Evolutionary conservation across 1,140 invertebrate species (phyloP).

Genomic region (Penaeus indicus): DNA sequence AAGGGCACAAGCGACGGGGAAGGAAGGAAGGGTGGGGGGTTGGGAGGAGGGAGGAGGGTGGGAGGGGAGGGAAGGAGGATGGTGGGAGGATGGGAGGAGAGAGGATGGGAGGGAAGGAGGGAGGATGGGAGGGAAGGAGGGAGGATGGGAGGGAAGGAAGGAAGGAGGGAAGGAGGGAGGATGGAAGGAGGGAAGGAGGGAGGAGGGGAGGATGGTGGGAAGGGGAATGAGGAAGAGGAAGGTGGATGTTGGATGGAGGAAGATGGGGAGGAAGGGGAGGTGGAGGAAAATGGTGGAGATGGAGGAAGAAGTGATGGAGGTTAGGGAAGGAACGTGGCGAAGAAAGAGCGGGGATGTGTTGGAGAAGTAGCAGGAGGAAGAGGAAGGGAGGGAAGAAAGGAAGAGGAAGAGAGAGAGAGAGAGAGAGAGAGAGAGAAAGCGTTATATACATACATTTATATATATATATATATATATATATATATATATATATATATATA

Average conservation of each 20-base stretch:
- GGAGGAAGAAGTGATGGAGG: not conserved
- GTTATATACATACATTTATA: too few species aligned
- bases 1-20: slow-evolving; percentile 40
- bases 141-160: too few species aligned
- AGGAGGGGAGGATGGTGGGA: not conserved
- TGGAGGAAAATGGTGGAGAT: not conserved
- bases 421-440: not conserved
- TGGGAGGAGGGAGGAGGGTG: too few species aligned
- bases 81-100: not conserved
- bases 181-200: not conserved
- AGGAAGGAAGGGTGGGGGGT: not conserved
- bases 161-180: not conserved
- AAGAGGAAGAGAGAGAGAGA: not conserved
- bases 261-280: not conserved
- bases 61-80: not conserved
- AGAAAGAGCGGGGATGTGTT: not conserved
- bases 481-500: too few species aligned
- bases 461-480: too few species aligned
- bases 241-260: not conserved
- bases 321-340: not conserved
- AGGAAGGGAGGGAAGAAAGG: not conserved
- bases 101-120: not conserved
- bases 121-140: not conserved
- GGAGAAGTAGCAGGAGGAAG: too few species aligned
- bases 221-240: not conserved